Evolutionary conservation across 2,888 invertebrate genomes (phyloP).

Genomic region (Pandemis heparana): DNA sequence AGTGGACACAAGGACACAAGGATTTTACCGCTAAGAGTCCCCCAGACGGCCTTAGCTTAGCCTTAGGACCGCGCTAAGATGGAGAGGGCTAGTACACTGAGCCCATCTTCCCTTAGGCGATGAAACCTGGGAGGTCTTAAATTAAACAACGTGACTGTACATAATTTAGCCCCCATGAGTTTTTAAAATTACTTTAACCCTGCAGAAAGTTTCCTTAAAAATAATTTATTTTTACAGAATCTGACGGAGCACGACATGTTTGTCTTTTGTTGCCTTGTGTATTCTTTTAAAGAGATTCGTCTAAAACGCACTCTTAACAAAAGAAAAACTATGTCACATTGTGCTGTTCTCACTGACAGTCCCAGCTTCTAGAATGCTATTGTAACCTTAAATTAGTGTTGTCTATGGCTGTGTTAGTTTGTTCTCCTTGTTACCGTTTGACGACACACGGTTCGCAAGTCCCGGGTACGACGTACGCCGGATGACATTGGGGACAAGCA

Average conservation of each 20-base stretch:
- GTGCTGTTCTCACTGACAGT: neutral
- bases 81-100: too few species aligned
- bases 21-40: too few species aligned
- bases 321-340: neutral
- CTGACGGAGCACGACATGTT: neutral
- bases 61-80: too few species aligned
- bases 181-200: too few species aligned
- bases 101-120: too few species aligned
- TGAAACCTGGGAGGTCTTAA: too few species aligned
- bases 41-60: too few species aligned
- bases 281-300: neutral
- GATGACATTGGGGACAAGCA: conserved; percentile 87
- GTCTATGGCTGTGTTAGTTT: conserved; percentile 27
- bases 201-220: neutral
- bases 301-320: neutral
- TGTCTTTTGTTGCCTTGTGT: neutral
- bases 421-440: conserved; percentile 68
- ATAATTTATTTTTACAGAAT: conserved; percentile 2
- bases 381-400: conserved; percentile 15
- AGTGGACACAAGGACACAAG: too few species aligned
- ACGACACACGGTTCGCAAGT: conserved; percentile 88
- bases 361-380: neutral
- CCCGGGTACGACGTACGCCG: conserved; percentile 87
- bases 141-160: too few species aligned
- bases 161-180: too few species aligned